Conservation (phyloP, 1,140 invertebrate genomes). For the Mamestra configurata region DNA sequence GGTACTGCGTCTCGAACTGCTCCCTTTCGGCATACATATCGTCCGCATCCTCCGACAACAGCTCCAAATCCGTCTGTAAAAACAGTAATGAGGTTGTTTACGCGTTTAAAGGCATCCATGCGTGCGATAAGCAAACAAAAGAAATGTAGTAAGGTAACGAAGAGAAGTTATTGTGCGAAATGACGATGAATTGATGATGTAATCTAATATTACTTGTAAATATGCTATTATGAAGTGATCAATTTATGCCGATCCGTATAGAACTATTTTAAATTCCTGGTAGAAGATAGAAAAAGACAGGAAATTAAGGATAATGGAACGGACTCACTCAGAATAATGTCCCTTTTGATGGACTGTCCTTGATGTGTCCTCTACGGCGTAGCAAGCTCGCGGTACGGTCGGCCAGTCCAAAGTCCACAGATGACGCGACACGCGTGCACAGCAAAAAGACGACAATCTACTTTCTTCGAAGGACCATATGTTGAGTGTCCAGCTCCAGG, state of each 20-base stretch:
- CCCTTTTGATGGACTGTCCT: slow-evolving; percentile 1
- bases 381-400: background rate
- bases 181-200: background rate
- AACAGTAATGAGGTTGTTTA: slow-evolving; percentile 1
- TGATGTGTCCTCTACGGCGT: background rate
- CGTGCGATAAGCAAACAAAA: background rate
- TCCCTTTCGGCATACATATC: slow-evolving; percentile 50
- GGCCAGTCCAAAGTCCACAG: slow-evolving; percentile 17
- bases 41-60: too few relatives aligned
- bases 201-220: background rate
- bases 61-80: slow-evolving; percentile 54
- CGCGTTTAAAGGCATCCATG: background rate
- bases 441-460: background rate
- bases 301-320: slow-evolving; percentile 28
- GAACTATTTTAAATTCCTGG: slow-evolving; percentile 19
- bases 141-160: background rate
- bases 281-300: background rate
- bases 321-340: slow-evolving; percentile 20
- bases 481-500: background rate
- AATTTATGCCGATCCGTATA: slow-evolving; percentile 23
- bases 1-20: slow-evolving; percentile 46
- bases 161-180: background rate
- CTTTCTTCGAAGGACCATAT: background rate
- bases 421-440: background rate
- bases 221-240: slow-evolving; percentile 20